Evolutionary conservation across 1,140 invertebrate species (phyloP).

Genomic region (Cepaea nemoralis): DNA sequence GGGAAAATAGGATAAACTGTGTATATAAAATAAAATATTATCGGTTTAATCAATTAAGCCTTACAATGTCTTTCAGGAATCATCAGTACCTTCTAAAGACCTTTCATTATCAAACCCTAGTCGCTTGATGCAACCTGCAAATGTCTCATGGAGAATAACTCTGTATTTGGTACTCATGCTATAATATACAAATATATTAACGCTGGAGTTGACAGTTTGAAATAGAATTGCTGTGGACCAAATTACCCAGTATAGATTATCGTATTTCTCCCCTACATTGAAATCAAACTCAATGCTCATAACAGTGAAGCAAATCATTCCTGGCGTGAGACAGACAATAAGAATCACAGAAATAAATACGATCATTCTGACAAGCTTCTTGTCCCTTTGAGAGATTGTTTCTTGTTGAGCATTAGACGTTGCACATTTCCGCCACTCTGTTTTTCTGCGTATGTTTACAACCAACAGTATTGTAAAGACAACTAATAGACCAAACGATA

Average conservation of each 20-base stretch:
- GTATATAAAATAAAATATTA: too few species aligned
- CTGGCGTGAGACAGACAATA: conserved; percentile 9
- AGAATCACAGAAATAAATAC: neutral
- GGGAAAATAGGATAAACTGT: too few species aligned
- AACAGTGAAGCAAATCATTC: neutral
- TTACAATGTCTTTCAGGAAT: too few species aligned
- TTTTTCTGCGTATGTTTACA: neutral
- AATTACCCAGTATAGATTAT: neutral
- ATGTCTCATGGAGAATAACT: neutral
- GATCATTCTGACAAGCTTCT: neutral
- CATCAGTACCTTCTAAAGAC: too few species aligned
- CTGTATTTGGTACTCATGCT: neutral
- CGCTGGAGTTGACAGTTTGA: conserved; percentile 6
- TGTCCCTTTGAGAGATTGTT: neutral
- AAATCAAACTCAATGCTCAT: neutral
- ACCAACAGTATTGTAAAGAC: neutral
- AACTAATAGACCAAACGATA: neutral
- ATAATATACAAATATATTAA: conserved; percentile 9
- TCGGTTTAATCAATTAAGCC: too few species aligned
- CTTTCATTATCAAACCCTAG: neutral
- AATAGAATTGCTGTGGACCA: neutral
- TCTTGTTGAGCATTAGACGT: neutral
- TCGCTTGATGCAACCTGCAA: neutral
- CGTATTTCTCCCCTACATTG: neutral
- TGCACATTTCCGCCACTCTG: neutral